A percentile compares a stretch with the other conserved stretches of the same genome.
Evolutionary conservation across 2,113 vertebrate species (phyloP).

Genomic region (Myiozetetes cayanensis): DNA sequence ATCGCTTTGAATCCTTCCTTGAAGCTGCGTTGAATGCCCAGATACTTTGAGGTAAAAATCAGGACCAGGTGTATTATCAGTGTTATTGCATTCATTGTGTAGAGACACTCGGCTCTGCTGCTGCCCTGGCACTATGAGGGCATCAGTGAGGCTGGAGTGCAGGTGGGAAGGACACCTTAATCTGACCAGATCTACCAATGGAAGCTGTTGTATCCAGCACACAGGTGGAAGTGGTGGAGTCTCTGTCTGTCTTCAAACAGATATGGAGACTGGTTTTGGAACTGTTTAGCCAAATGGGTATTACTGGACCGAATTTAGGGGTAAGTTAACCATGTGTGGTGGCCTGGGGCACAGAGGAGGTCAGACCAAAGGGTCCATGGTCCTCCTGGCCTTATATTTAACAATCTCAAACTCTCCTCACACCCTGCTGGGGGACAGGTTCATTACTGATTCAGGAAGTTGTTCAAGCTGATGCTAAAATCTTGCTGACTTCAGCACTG

Average conservation of each 20-base stretch:
- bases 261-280: not conserved
- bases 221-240: not conserved
- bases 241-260: not conserved
- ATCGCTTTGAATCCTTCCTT: not conserved
- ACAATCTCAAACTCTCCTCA: not conserved
- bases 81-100: not conserved
- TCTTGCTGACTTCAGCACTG: not conserved
- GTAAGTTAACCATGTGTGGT: not conserved
- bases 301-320: not conserved
- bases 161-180: not conserved
- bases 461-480: not conserved
- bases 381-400: not conserved
- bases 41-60: not conserved
- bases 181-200: not conserved
- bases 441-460: not conserved
- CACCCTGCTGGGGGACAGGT: not conserved
- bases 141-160: not conserved
- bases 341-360: not conserved
- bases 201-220: not conserved
- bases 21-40: not conserved
- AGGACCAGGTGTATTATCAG: not conserved
- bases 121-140: not conserved
- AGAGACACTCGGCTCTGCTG: not conserved
- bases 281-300: not conserved
- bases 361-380: not conserved